phyloP scores from a whole-genome alignment of 2,113 vertebrate species.

The Desmodus rotundus region DNA sequence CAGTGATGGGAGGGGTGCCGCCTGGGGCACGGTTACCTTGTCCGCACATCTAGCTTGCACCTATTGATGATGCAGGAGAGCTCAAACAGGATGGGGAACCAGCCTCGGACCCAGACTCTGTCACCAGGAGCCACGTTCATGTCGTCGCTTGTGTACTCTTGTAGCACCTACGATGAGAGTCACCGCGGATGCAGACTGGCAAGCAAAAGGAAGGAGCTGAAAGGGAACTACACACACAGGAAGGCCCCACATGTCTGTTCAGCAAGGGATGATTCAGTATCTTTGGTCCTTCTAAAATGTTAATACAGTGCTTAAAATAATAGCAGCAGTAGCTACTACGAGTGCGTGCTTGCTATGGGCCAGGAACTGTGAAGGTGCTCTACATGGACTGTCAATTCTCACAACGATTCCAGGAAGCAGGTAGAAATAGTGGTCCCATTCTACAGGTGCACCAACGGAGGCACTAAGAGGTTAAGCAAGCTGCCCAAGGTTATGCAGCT shows the following conservation, averaged over 20 bases:
- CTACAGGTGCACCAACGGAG: background rate
- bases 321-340: background rate
- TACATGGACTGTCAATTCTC: background rate
- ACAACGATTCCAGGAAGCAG: background rate
- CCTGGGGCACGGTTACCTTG: constrained; percentile 82
- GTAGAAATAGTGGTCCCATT: background rate
- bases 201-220: background rate
- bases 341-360: background rate
- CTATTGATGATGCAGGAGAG: constrained; percentile 98
- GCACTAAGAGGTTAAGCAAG: background rate
- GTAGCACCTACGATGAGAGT: constrained; percentile 85
- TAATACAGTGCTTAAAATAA: background rate
- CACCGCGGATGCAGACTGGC: background rate
- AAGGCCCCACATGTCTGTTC: background rate
- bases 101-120: constrained; percentile 97
- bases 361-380: background rate
- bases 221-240: background rate
- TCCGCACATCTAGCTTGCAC: constrained; percentile 96
- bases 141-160: constrained; percentile 98
- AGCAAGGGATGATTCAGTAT: background rate
- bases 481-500: background rate
- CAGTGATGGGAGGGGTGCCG: background rate
- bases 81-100: constrained; percentile 98
- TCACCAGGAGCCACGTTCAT: constrained; percentile 98
- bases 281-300: background rate